Evolutionary conservation across 2,113 vertebrate species (phyloP).

Genomic region (Gallinago paraguaiae): DNA sequence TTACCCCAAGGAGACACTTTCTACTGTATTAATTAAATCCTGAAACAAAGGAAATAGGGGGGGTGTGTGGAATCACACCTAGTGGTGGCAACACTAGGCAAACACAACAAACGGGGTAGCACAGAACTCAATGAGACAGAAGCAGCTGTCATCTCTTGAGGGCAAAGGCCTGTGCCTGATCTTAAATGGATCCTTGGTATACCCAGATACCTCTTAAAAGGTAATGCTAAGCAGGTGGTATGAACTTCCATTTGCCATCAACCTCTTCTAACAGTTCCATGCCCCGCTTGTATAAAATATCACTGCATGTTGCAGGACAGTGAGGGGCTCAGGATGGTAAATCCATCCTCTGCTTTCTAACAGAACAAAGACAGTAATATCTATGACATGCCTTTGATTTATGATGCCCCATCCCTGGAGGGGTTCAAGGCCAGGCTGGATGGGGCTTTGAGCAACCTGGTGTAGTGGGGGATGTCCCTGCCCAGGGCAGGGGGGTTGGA

Average conservation of each 20-base stretch:
- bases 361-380: rapidly evolving
- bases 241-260: background rate
- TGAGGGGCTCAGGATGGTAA: rapidly evolving
- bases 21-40: background rate
- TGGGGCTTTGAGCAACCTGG: too few species aligned
- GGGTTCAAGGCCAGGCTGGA: too few species aligned
- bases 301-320: background rate
- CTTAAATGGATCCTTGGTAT: background rate
- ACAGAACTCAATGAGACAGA: background rate
- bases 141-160: background rate
- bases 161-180: background rate
- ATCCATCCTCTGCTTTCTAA: background rate
- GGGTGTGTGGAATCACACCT: too few species aligned
- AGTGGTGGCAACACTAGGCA: background rate
- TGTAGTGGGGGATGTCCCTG: too few species aligned
- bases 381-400: background rate
- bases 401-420: too few species aligned
- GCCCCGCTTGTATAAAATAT: background rate
- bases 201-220: background rate
- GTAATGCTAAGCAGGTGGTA: background rate
- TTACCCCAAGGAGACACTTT: background rate
- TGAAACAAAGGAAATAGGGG: background rate
- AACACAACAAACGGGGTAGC: background rate
- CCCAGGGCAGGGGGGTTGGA: too few species aligned
- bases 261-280: background rate